Evolutionary conservation across 2,113 vertebrate species (phyloP), one percentile per base, ranked within the genome.

Genomic region (Tinamus guttatus): DNA sequence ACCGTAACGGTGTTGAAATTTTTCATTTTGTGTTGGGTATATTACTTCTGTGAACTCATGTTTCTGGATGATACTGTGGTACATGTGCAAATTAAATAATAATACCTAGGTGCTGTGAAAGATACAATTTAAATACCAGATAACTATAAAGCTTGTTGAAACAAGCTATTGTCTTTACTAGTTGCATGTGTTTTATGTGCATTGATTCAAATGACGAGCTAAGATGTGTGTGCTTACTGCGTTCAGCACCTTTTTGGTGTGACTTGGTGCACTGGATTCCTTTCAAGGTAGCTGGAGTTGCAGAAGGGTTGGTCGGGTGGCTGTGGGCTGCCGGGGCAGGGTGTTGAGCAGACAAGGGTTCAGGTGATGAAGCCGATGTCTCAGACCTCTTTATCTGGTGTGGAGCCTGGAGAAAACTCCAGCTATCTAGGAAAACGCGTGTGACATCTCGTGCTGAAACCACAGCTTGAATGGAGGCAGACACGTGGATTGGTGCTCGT

Each of bases 311-410:
- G 36, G 41, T 91, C 52, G 15, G 49, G 41, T 58, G 60, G 78
- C 47, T 60, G 47, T 24, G 30, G 62, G 79, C 41, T 34, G 34
- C 58, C 75, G 80, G 47, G 25, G 38, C 14, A 18, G 90, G 56
- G 85, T 71, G 71, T 27, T 80, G 75, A 59, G 16, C 5, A 9
- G 67, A 54, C 18, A 40, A 59, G 81, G 63, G 43, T 47, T 75
- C 45, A 51, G 49, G 20, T 0, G 0, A 13, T 5, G 59, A 18
- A 41, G n/a, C 47, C 11, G 6, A 8, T 18, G 63, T 5, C 14
- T 17, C 24, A 51, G 47, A 71, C 17, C 27, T 52, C n/a, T 36
- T 11, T 73, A 19, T 52, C 34, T 73, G 34, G 36, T 73, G 6
- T 40, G 25, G n/a, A 13, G 24, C 28, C 11, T 40, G 5, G 14